phyloP scores from a whole-genome alignment of 2,888 invertebrate genomes.

The Buathra laborator region DNA sequence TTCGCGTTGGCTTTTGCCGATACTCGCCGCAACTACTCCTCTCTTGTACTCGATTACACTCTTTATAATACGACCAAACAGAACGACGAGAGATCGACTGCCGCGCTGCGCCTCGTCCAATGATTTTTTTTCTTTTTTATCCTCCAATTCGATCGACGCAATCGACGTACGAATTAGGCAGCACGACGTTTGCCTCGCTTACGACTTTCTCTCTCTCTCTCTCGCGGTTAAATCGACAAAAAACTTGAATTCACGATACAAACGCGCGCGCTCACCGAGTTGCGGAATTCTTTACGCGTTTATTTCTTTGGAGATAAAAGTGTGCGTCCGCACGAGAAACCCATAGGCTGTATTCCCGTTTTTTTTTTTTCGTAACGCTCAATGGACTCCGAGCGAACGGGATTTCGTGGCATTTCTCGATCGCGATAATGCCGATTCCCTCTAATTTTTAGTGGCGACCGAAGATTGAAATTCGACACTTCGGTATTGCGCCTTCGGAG shows the following conservation, averaged over 20 bases:
- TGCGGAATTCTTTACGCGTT: slow-evolving; percentile 17
- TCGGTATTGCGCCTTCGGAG: slow-evolving; percentile 41
- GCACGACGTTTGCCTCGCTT: slow-evolving; percentile 48
- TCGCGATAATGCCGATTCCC: slow-evolving; percentile 12
- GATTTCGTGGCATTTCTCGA: slow-evolving; percentile 40
- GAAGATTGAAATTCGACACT: slow-evolving; percentile 63
- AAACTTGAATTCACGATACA: slow-evolving; percentile 35
- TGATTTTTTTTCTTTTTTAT: slow-evolving; percentile 7
- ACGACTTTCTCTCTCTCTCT: not conserved
- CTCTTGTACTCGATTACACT: slow-evolving; percentile 57
- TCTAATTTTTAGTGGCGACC: slow-evolving; percentile 13
- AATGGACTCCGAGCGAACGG: not conserved
- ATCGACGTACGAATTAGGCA: slow-evolving; percentile 67
- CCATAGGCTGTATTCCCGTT: slow-evolving; percentile 25
- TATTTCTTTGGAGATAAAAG: slow-evolving; percentile 2
- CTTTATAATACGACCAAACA: slow-evolving; percentile 28
- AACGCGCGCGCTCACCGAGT: not conserved
- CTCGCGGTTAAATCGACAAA: not conserved
- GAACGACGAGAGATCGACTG: slow-evolving; percentile 4
- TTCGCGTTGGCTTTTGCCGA: slow-evolving; percentile 41
- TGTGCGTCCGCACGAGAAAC: slow-evolving; percentile 22
- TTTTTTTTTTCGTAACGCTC: not conserved
- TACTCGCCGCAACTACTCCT: slow-evolving; percentile 25
- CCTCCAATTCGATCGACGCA: slow-evolving; percentile 67
- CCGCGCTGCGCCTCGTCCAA: not conserved